A percentile compares a stretch with the other conserved stretches of the same genome.
phyloP scores from a whole-genome alignment of 2,888 invertebrate genomes.

The Poecilobothrus nobilitatus region DNA sequence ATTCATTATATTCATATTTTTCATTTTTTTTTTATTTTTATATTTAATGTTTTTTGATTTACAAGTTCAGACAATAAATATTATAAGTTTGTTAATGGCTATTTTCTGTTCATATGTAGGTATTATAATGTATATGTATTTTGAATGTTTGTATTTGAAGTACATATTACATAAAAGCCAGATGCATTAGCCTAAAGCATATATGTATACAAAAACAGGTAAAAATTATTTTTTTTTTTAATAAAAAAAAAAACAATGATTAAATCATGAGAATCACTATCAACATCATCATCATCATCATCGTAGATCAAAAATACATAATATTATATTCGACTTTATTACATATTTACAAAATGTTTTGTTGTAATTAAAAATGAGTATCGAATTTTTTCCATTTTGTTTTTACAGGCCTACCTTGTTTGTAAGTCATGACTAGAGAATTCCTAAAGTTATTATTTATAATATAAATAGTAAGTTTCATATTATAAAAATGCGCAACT shows the following conservation, averaged over 20 bases:
- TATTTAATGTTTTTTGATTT: neutral
- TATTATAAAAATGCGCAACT: slow-evolving; percentile 1
- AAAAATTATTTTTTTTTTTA: neutral
- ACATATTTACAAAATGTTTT: neutral
- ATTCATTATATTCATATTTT: slow-evolving; percentile 4
- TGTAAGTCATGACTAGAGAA: no score
- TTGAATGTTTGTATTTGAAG: no score
- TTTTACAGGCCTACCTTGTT: no score
- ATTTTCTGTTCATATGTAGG: neutral
- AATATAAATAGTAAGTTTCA: neutral
- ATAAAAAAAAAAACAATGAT: neutral
- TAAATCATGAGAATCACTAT: neutral
- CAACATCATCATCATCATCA: neutral
- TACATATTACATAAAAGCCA: neutral
- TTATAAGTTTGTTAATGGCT: neutral
- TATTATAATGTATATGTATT: neutral
- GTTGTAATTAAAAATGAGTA: neutral
- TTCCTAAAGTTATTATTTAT: no score
- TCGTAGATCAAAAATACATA: neutral
- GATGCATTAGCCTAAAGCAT: neutral
- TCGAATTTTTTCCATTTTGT: neutral
- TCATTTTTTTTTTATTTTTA: neutral
- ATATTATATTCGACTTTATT: neutral
- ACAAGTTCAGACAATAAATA: neutral
- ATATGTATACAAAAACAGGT: no score